Evolutionary conservation across 2,113 vertebrate species (phyloP), one percentile per base, ranked within the genome.

Genomic region (Micronycteris hirsuta): DNA sequence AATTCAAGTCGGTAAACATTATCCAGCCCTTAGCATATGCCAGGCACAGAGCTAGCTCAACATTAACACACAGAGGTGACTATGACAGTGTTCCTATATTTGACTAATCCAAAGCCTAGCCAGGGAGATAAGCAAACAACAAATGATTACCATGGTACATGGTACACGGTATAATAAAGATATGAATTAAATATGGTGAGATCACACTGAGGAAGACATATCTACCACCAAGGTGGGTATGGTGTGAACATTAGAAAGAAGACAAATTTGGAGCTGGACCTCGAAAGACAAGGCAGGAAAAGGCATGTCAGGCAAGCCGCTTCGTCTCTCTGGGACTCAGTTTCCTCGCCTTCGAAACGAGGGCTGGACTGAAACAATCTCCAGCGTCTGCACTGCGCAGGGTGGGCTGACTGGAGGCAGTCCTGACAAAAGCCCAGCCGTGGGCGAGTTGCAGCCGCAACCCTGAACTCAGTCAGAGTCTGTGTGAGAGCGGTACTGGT

Each of bases 381-480:
- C 38, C 17, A 38, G 20, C 17, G 47, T 14, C 16, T 12, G 24
- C 2, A 20, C 20, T 36, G 71, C 17, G 54, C 15, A 0, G 6
- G 61, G 36, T 28, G 1, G 33, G 52, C 3, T 54, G 61, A 26
- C 14, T 41, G 33, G 19, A 2, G 0, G 3, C 9, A 71, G 4
- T 33, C 28, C 45, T 47, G 20, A 67, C 1, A 15, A 70, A 43
- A 45, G 24, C 3, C 12, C n/a, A 9, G 43, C 7, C 6, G n/a
- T 2, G 6, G 20, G 16, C 2, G 0, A 33, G 16, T 22, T 38
- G 17, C 47, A 14, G 7, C n/a, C 7, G 12, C n/a, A 36, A 0
- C 7, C 36, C 38, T 24, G 54, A 73, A 28, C 22, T 36, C 33
- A 17, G 19, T 11, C n/a, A 22, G 12, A 20, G 24, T 61, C n/a